Evolutionary conservation across 2,113 vertebrate genomes (phyloP).

Genomic region (Lamprologus sp.): DNA sequence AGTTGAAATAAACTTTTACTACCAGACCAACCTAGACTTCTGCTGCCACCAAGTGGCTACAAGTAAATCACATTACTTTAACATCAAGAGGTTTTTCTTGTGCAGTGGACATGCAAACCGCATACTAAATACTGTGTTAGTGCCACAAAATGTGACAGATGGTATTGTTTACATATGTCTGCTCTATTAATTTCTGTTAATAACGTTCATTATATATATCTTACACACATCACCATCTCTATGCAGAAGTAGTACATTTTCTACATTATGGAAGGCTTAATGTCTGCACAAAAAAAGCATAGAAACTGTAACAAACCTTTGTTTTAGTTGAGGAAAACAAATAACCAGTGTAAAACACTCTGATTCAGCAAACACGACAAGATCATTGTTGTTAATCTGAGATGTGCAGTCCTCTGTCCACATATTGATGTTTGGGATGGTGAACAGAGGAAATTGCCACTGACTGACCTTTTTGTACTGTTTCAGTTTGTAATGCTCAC

Average conservation of each 20-base stretch:
- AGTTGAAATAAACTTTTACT: not conserved
- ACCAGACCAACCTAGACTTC: not conserved
- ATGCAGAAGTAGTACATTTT: not conserved
- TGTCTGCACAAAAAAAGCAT: not conserved
- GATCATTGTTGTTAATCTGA: not conserved
- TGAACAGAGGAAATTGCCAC: not conserved
- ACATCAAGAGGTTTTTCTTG: not conserved
- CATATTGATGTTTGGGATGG: not conserved
- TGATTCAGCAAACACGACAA: not conserved
- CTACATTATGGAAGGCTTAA: not conserved
- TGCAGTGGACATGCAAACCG: fast-evolving
- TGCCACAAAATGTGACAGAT: not conserved
- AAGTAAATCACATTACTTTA: not conserved
- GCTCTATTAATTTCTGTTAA: not conserved
- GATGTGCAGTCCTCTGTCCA: not conserved
- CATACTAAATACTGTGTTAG: not conserved
- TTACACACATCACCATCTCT: not conserved
- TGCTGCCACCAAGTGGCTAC: not conserved
- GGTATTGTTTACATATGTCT: not conserved
- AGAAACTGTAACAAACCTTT: not conserved
- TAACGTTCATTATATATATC: not conserved
- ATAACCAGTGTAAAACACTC: not conserved
- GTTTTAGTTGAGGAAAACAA: not conserved
- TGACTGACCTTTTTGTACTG: not conserved
- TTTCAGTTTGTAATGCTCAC: not conserved